Evolutionary conservation across 2,797 vertebrate species (phyloP).

Genomic region (Cuniculus paca): DNA sequence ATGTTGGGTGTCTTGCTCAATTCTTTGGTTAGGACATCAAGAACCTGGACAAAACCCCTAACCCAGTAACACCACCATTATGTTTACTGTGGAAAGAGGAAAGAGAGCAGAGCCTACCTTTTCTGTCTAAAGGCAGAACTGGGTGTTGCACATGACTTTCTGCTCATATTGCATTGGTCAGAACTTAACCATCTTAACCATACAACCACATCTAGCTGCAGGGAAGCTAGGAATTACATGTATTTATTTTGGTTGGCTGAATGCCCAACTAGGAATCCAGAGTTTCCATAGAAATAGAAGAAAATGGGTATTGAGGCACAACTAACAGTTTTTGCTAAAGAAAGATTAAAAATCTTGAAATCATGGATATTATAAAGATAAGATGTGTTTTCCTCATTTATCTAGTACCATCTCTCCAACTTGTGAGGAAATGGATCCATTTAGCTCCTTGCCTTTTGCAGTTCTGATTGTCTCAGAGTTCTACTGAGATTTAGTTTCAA

Average conservation of each 20-base stretch:
- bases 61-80: not conserved
- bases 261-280: not conserved
- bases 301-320: not conserved
- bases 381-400: not conserved
- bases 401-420: not conserved
- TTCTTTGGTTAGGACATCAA: not conserved
- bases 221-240: not conserved
- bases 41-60: not conserved
- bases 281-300: not conserved
- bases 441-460: not conserved
- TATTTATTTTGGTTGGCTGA: constrained; percentile 17
- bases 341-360: not conserved
- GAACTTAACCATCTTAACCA: not conserved
- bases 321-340: constrained; percentile 23
- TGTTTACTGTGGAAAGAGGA: not conserved
- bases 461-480: not conserved
- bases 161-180: not conserved
- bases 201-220: not conserved
- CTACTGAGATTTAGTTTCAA: not conserved
- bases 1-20: not conserved
- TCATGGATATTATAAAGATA: not conserved
- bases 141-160: not conserved
- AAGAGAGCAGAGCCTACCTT: not conserved
- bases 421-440: not conserved
- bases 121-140: not conserved